Conservation (phyloP, 2,888 invertebrate genomes). For the Eledona agricola region DNA sequence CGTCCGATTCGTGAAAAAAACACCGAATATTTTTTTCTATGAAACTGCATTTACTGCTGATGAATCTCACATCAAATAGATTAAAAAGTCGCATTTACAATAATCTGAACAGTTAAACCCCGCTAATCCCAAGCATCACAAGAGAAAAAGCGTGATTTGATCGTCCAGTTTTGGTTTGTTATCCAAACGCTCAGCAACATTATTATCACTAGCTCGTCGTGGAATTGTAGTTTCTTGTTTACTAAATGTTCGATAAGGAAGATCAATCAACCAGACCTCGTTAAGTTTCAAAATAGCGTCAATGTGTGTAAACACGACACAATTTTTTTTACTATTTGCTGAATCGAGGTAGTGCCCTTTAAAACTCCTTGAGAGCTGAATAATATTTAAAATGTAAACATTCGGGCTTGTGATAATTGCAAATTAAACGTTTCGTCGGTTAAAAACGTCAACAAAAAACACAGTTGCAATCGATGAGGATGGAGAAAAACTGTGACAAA, state of each 20-base stretch:
- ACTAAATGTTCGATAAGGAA: slow-evolving; percentile 14
- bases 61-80: too few relatives aligned
- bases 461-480: not conserved
- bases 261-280: slow-evolving; percentile 17
- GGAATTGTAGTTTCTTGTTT: slow-evolving; percentile 14
- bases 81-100: too few relatives aligned
- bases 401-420: slow-evolving; percentile 18
- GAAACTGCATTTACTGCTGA: too few relatives aligned
- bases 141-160: too few relatives aligned
- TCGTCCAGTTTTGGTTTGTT: too few relatives aligned
- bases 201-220: slow-evolving; percentile 8
- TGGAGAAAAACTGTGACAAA: not conserved
- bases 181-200: too few relatives aligned
- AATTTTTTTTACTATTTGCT: not conserved
- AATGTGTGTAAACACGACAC: too few relatives aligned
- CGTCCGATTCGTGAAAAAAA: too few relatives aligned
- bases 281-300: slow-evolving; percentile 10
- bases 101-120: too few relatives aligned
- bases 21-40: too few relatives aligned
- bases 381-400: slow-evolving; percentile 26
- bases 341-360: not conserved
- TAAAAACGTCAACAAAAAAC: slow-evolving; percentile 11
- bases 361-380: slow-evolving; percentile 5
- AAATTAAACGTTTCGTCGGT: slow-evolving; percentile 6
- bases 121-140: too few relatives aligned